These are phyloP conservation scores for Hapalemur alaotrensis DNA, from an alignment of 2,797 vertebrate genomes.

Conservation along the genomic window DNA sequence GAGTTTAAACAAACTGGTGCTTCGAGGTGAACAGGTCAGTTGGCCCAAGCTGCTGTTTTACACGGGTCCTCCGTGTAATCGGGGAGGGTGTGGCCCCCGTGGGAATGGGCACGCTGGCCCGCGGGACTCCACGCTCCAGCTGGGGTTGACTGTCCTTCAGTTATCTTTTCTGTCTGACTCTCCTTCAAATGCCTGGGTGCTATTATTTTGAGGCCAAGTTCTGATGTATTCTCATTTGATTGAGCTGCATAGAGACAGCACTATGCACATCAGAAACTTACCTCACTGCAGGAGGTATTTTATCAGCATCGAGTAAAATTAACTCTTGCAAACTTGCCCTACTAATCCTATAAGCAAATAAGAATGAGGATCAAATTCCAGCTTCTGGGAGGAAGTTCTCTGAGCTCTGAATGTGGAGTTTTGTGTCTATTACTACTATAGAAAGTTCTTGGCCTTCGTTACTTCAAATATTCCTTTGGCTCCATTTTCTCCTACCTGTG, in stretches of 20 bases:
- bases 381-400: background rate
- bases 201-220: background rate
- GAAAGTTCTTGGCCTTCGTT: background rate
- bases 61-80: background rate
- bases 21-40: constrained; percentile 40
- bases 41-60: background rate
- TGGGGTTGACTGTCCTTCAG: background rate
- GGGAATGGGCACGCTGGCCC: background rate
- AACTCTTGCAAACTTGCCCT: background rate
- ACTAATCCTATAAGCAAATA: background rate
- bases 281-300: too few relatives aligned
- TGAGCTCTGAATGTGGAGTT: background rate
- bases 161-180: background rate
- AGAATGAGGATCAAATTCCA: background rate
- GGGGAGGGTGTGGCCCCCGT: background rate
- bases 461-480: background rate
- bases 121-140: background rate
- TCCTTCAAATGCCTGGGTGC: background rate
- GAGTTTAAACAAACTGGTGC: constrained; percentile 17
- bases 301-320: background rate
- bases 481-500: background rate
- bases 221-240: background rate
- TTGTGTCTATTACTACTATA: background rate
- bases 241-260: background rate
- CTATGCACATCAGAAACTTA: accelerated